phyloP scores from a whole-genome alignment of 2,113 vertebrate species.

The Piprites chloris region DNA sequence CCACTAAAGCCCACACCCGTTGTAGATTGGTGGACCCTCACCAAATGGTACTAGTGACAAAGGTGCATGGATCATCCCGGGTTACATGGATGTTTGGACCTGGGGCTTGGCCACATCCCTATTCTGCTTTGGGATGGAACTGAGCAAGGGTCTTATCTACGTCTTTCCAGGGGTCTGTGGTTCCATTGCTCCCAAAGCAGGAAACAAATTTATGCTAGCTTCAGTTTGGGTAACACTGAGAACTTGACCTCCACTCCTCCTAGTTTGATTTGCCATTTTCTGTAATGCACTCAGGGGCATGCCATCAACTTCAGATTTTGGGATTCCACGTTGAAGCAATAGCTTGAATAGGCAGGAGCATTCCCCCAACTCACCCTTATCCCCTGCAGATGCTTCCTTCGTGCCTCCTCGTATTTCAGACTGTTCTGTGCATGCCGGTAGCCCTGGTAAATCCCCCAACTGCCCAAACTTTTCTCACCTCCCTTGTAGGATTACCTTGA shows the following conservation, averaged over 20 bases:
- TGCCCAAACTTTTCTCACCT: not conserved
- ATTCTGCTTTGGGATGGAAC: not conserved
- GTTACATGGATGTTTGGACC: not conserved
- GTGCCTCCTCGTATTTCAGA: too few species aligned
- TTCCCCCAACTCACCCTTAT: too few species aligned
- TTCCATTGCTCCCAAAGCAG: not conserved
- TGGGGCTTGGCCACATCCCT: not conserved
- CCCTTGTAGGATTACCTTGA: not conserved
- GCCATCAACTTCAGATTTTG: too few species aligned
- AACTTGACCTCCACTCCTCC: too few species aligned
- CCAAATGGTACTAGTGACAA: not conserved
- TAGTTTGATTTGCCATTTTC: too few species aligned
- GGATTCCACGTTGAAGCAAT: too few species aligned
- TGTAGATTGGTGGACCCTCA: not conserved
- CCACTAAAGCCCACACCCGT: not conserved
- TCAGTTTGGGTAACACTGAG: not conserved
- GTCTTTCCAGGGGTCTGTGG: not conserved
- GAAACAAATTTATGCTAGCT: not conserved
- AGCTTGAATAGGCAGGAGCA: too few species aligned
- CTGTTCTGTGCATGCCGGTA: not conserved
- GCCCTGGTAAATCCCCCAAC: not conserved
- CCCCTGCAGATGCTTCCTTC: too few species aligned
- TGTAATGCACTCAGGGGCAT: too few species aligned
- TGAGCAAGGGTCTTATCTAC: not conserved
- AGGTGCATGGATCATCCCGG: not conserved